Base-by-base conservation (phyloP, 2,797 vertebrate species). In the Gobionotothen gibberifrons region DNA sequence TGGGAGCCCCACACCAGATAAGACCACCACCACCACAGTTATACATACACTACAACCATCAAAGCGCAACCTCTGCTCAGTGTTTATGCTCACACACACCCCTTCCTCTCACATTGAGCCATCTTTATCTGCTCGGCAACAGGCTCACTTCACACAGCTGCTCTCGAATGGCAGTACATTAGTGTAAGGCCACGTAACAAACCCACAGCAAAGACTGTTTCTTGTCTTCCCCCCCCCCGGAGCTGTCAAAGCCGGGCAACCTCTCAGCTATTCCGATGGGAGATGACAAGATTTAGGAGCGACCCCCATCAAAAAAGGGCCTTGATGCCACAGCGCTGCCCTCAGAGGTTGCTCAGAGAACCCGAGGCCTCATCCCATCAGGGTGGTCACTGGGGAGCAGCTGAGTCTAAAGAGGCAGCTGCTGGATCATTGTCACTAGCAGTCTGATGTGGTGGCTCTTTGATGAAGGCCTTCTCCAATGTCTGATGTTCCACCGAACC, bases 51-150 rank as follows among this genome's bases (percentile, higher is more conserved):
- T 67, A 42, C 68, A 57, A 47, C 72, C 78, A 82, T 85, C 86
- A 85, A 87, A 85, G 52, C 36, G 47, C 58, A 69, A 80, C 70
- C 81, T 84, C 78, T 83, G 85, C 40, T 82, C 40, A 79, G 85
- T 84, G 85, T 91, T 85, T 49, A 76, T 44, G 15, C 87, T 75
- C 85, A 53, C 68, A 1, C 75, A 44, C 32, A 55, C 19, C 1
- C 26, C 54, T 12, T 0, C 29, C 47, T 9, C 71, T 72, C 78
- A 79, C 67, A 48, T 6, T 61, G 43, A 58, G 61, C 77, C 32
- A 76, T 84, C 85, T 86, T 86, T 90, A 93, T 95, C 92, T 93
- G 89, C 92, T 88, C 91, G 78, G 93, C 92, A 94, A 94, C 91
- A 93, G 85, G 81, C 76, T 69, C 54, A 40, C 44, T 67, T 81